phyloP scores from a whole-genome alignment of 2,888 invertebrate species.

The Sphaerophoria taeniata region DNA sequence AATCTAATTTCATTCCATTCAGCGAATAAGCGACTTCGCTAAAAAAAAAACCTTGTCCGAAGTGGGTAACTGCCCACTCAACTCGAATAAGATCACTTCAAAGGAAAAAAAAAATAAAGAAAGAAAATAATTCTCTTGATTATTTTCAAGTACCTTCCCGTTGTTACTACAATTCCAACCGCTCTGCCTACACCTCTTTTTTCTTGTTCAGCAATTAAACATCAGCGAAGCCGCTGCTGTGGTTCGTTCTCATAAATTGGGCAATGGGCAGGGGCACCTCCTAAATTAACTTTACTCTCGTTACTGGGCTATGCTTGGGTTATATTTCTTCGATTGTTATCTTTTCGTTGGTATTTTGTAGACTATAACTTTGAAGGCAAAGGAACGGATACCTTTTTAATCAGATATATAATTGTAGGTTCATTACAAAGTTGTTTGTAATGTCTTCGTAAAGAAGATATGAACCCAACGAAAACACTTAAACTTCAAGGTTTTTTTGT shows the following conservation, averaged over 20 bases:
- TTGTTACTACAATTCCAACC: not conserved
- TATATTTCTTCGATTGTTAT: constrained; percentile 24
- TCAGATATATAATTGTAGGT: constrained; percentile 65
- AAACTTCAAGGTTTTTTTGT: constrained; percentile 16
- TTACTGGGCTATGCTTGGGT: constrained; percentile 5
- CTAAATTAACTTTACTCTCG: constrained; percentile 26
- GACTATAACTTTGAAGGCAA: not conserved
- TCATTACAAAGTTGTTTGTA: constrained; percentile 45
- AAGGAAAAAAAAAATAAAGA: too few species aligned
- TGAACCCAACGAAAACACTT: constrained; percentile 39
- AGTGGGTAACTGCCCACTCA: constrained; percentile 52
- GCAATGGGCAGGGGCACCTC: constrained; percentile 14
- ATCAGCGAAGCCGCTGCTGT: not conserved
- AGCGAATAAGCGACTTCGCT: constrained; percentile 52
- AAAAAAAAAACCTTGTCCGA: constrained; percentile 54
- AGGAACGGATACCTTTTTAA: constrained; percentile 39
- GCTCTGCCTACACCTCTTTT: constrained; percentile 3
- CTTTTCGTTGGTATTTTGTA: constrained; percentile 19
- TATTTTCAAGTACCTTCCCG: constrained; percentile 38
- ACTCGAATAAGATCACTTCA: constrained; percentile 60
- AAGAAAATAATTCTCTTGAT: constrained; percentile 51
- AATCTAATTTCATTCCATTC: constrained; percentile 59
- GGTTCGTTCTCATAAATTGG: not conserved
- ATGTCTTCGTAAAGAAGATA: constrained; percentile 16
- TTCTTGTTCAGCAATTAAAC: constrained; percentile 27